phyloP scores from a whole-genome alignment of 2,113 vertebrate genomes.

The Romanogobio albipinnatus region DNA sequence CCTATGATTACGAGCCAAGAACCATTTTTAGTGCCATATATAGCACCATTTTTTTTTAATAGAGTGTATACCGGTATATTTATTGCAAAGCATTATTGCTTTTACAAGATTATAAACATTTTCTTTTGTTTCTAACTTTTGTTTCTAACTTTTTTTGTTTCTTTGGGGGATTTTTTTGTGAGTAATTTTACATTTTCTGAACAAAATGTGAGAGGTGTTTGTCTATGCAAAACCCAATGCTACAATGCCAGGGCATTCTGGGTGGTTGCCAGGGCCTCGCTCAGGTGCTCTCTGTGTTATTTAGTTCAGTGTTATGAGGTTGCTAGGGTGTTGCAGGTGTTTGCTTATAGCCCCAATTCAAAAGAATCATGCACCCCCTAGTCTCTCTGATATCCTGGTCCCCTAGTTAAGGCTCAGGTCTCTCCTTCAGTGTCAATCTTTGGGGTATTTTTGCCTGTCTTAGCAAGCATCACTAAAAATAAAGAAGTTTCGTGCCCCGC shows the following conservation, averaged over 20 bases:
- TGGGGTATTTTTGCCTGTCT: not conserved
- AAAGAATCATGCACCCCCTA: not conserved
- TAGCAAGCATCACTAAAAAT: not conserved
- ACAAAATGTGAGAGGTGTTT: not conserved
- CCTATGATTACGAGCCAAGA: too few species aligned
- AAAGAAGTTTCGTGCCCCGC: not conserved
- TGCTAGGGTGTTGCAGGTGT: not conserved
- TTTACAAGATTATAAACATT: not conserved
- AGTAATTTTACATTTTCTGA: not conserved
- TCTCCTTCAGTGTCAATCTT: not conserved
- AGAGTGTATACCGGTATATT: too few species aligned
- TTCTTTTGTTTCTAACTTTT: not conserved
- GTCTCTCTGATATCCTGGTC: slow-evolving; percentile 9
- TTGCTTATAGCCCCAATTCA: not conserved
- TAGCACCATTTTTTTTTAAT: too few species aligned
- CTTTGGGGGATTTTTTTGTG: too few species aligned
- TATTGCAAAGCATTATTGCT: not conserved
- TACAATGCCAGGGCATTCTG: not conserved
- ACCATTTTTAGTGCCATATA: too few species aligned
- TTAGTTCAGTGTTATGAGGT: slow-evolving; percentile 1
- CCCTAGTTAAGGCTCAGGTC: not conserved
- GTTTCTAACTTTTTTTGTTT: not conserved
- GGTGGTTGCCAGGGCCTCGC: not conserved
- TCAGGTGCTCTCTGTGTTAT: not conserved
- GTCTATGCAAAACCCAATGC: not conserved